These are phyloP conservation scores for Hemithea aestivaria DNA, from an alignment of 2,888 invertebrate genomes.

Conservation along the genomic window DNA sequence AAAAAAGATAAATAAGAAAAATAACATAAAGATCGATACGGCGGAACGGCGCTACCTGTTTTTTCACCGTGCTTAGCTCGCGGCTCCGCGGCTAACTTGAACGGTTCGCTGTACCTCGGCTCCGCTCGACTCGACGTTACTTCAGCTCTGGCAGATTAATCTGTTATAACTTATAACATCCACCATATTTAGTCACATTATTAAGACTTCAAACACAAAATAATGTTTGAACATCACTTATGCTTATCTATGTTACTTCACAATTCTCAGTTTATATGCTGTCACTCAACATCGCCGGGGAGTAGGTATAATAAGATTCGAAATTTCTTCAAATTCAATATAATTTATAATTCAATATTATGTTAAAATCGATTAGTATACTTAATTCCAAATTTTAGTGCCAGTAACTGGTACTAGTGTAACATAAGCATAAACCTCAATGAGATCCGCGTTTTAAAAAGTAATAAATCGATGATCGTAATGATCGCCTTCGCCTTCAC, in stretches of 20 bases:
- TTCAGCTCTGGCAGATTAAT: not conserved
- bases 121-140: slow-evolving; percentile 5
- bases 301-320: no score
- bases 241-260: no score
- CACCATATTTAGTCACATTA: not conserved
- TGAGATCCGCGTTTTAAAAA: slow-evolving; percentile 9
- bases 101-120: slow-evolving; percentile 28
- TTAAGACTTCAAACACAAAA: no score
- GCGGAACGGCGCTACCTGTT: slow-evolving; percentile 75
- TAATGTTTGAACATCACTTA: no score
- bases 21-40: slow-evolving; percentile 75
- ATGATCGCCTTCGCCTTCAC: slow-evolving; percentile 41
- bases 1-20: slow-evolving; percentile 76
- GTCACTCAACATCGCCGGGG: no score
- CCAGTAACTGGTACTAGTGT: no score
- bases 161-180: not conserved
- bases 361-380: no score
- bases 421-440: no score
- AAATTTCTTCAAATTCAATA: no score
- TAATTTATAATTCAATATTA: no score
- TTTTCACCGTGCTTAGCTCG: slow-evolving; percentile 59
- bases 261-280: no score
- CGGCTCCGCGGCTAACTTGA: slow-evolving; percentile 41
- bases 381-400: no score
- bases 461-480: slow-evolving; percentile 28